Conservation (phyloP, 1,140 invertebrate genomes). For the Temnothorax nylanderi region DNA sequence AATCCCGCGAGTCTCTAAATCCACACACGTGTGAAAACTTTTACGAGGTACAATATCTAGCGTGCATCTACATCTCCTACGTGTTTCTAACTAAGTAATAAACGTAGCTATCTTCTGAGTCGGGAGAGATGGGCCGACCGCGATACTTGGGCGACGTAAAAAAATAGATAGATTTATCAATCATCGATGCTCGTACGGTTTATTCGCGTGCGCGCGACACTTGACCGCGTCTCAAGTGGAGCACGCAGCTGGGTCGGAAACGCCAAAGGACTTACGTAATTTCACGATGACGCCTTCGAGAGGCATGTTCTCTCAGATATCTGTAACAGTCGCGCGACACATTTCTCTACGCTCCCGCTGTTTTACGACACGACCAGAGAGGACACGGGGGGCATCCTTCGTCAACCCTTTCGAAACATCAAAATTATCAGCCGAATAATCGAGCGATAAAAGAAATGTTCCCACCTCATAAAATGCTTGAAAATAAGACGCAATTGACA, state of each 20-base stretch:
- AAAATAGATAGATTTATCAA: slow-evolving; percentile 15
- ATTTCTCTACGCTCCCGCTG: background rate
- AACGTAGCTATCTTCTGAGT: slow-evolving; percentile 3
- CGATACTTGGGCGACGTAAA: slow-evolving; percentile 5
- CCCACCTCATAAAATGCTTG: background rate
- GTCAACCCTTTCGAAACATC: background rate
- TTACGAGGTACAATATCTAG: slow-evolving; percentile 13
- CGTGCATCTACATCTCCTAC: slow-evolving; percentile 10
- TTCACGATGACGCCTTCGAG: background rate
- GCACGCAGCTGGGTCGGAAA: background rate
- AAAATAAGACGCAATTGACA: background rate
- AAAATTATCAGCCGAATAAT: background rate
- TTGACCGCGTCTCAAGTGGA: background rate
- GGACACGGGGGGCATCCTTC: background rate
- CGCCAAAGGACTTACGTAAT: background rate
- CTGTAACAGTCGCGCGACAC: slow-evolving; percentile 32
- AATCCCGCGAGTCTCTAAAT: slow-evolving; percentile 12
- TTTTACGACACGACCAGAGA: slow-evolving; percentile 6
- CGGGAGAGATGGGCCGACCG: background rate
- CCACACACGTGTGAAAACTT: background rate
- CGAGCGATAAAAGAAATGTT: background rate
- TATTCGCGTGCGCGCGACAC: background rate
- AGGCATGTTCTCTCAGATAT: background rate
- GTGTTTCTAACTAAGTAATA: background rate
- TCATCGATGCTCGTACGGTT: background rate